phyloP scores from a whole-genome alignment of 2,797 vertebrate genomes.

The Eremophila alpestris region DNA sequence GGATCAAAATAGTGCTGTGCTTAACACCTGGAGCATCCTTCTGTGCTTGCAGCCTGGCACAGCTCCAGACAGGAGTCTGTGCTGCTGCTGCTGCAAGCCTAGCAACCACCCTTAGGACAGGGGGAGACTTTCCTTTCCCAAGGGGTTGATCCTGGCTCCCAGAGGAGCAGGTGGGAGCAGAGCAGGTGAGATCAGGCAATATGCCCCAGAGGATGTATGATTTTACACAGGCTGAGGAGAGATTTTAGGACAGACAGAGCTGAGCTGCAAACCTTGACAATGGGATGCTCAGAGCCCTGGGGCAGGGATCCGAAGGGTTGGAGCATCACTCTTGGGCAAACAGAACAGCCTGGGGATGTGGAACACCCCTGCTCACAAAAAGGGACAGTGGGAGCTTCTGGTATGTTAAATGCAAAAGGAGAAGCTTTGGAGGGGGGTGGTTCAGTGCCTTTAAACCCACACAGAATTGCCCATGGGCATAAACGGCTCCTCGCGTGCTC shows the following conservation, averaged over 20 bases:
- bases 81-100: background rate
- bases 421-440: background rate
- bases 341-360: rapidly evolving
- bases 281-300: background rate
- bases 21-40: conserved; percentile 46
- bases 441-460: background rate
- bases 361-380: background rate
- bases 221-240: background rate
- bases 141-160: background rate
- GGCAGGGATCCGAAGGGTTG: background rate
- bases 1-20: conserved; percentile 11
- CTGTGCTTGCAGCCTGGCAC: background rate
- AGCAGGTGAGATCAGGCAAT: background rate
- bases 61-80: background rate
- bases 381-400: background rate
- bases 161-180: background rate
- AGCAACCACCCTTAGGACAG: background rate
- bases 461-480: rapidly evolving
- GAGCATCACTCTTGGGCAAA: background rate
- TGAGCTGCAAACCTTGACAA: background rate
- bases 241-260: background rate
- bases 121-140: background rate
- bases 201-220: background rate
- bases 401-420: background rate
- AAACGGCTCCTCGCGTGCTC: rapidly evolving